Evolutionary conservation across 2,113 vertebrate species (phyloP).

Genomic region (Piaya cayana): DNA sequence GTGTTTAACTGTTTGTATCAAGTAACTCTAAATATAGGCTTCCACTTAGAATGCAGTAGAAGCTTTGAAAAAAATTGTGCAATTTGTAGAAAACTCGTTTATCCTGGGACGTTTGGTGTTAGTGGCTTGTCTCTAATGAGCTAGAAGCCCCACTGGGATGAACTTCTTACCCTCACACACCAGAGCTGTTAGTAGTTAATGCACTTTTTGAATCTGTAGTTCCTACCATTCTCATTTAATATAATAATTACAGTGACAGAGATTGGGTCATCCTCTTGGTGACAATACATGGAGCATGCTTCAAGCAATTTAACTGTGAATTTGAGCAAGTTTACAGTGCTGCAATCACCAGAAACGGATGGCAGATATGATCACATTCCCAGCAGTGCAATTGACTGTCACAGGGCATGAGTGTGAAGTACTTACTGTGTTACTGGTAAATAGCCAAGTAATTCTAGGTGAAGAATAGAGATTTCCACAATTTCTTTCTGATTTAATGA

Average conservation of each 20-base stretch:
- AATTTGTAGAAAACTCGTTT: background rate
- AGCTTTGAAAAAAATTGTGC: background rate
- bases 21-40: background rate
- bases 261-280: background rate
- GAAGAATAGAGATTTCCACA: background rate
- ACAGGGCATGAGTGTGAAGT: background rate
- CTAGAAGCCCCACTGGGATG: too few relatives aligned
- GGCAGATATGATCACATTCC: background rate
- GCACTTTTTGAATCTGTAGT: background rate
- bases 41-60: background rate
- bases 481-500: background rate
- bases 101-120: background rate
- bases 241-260: background rate
- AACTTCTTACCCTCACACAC: background rate
- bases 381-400: background rate
- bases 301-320: background rate
- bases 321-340: background rate
- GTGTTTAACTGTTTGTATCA: background rate
- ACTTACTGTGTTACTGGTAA: background rate
- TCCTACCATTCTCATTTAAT: background rate
- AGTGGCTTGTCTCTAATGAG: background rate
- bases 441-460: background rate
- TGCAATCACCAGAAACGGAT: background rate
- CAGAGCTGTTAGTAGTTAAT: background rate
- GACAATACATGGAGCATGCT: background rate